A percentile compares a stretch with the other conserved stretches of the same genome.
These are phyloP conservation scores for Bemisia tabaci DNA, from an alignment of 1,140 invertebrate genomes.

Conservation along the genomic window DNA sequence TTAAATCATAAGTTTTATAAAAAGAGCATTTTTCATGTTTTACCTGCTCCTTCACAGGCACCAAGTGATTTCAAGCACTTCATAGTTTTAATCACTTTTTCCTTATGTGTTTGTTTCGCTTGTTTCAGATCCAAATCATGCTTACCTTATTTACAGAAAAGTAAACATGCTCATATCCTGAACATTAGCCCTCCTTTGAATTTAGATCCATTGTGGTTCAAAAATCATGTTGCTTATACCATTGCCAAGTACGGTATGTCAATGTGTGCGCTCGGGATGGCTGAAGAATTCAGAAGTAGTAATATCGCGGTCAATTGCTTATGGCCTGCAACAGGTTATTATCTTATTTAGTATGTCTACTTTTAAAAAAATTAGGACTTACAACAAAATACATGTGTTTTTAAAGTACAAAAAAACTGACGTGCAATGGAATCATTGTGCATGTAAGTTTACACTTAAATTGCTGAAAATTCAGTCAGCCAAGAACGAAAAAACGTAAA, in stretches of 20 bases:
- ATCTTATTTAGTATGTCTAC: neutral
- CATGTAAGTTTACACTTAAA: too few species aligned
- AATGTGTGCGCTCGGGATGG: slow-evolving; percentile 94
- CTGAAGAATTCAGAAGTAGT: slow-evolving; percentile 71
- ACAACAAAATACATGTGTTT: neutral
- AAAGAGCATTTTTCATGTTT: too few species aligned
- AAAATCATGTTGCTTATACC: slow-evolving; percentile 87
- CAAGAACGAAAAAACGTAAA: too few species aligned
- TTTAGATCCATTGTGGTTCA: slow-evolving; percentile 79
- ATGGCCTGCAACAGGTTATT: slow-evolving; percentile 82
- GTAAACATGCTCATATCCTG: slow-evolving; percentile 86
- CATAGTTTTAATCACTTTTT: too few species aligned
- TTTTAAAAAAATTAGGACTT: neutral
- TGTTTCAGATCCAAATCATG: slow-evolving; percentile 81
- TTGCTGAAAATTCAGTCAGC: too few species aligned
- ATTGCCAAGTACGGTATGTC: slow-evolving; percentile 99
- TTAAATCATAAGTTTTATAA: slow-evolving; percentile 12
- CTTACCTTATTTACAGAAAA: slow-evolving; percentile 77
- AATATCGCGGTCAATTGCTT: slow-evolving; percentile 91
- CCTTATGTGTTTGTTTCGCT: too few species aligned
- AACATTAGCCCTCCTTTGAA: slow-evolving; percentile 91
- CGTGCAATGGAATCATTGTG: too few species aligned
- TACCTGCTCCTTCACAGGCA: too few species aligned
- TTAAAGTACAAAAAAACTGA: neutral
- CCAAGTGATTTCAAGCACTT: too few species aligned